Percentiles rank a stretch among this genome's conserved stretches.
These are phyloP conservation scores for Masticophis lateralis DNA, from an alignment of 2,797 vertebrate genomes.

Conservation along the genomic window DNA sequence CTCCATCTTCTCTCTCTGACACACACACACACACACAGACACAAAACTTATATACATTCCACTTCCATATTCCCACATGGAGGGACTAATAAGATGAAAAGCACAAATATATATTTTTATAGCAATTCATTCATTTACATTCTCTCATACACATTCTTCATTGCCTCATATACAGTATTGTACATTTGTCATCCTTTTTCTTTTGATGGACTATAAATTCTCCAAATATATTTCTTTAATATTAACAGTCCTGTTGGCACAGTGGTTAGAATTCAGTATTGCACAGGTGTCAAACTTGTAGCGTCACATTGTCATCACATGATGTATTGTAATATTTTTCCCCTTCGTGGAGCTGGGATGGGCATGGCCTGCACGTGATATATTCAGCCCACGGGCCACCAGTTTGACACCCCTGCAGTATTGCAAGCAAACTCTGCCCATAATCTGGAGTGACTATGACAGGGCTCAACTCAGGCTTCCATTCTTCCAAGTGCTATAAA, in stretches of 20 bases:
- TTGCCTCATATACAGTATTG: background rate
- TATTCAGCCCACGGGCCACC: too few relatives aligned
- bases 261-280: background rate
- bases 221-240: background rate
- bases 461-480: background rate
- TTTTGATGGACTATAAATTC: background rate
- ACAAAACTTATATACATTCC: background rate
- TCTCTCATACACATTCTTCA: background rate
- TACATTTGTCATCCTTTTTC: background rate
- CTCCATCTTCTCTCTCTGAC: background rate
- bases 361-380: too few relatives aligned
- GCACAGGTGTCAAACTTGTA: background rate
- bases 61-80: background rate
- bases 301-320: too few relatives aligned
- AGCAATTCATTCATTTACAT: background rate
- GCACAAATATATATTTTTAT: background rate
- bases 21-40: background rate
- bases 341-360: too few relatives aligned
- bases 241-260: background rate
- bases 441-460: background rate
- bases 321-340: too few relatives aligned
- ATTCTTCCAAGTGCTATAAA: background rate
- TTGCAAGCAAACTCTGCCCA: too few relatives aligned
- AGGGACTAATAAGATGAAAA: background rate
- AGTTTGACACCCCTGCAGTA: too few relatives aligned